Percentiles rank a stretch among this genome's conserved stretches.
Evolutionary conservation across 2,113 vertebrate genomes (phyloP).

Genomic region (Lamprotornis superbus): DNA sequence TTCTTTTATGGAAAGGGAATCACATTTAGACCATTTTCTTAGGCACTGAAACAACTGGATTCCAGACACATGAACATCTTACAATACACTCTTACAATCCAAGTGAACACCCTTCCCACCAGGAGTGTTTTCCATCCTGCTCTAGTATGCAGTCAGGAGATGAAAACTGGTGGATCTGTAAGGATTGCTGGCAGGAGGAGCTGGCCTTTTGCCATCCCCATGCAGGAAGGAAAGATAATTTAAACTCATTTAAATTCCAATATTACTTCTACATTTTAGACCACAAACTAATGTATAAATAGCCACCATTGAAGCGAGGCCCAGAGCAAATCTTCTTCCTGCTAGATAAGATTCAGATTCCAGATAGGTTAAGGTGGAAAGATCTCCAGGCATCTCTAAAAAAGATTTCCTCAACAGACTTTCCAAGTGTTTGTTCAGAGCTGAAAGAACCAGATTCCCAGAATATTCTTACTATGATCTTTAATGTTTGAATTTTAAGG

Average conservation of each 20-base stretch:
- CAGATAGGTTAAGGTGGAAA: background rate
- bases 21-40: background rate
- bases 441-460: background rate
- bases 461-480: background rate
- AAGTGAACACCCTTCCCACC: background rate
- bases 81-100: background rate
- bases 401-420: background rate
- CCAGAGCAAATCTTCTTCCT: background rate
- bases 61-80: background rate
- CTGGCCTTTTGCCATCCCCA: background rate
- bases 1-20: background rate
- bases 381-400: background rate
- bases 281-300: background rate
- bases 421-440: background rate
- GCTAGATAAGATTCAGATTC: background rate
- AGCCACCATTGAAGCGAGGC: background rate
- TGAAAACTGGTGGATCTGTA: background rate
- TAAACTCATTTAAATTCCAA: background rate
- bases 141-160: background rate
- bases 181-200: background rate
- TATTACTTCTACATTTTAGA: background rate
- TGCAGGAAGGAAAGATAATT: background rate
- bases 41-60: background rate
- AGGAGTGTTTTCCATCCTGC: background rate
- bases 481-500: background rate